Conservation (phyloP, 1,140 invertebrate species). For the Pomacea maculata region DNA sequence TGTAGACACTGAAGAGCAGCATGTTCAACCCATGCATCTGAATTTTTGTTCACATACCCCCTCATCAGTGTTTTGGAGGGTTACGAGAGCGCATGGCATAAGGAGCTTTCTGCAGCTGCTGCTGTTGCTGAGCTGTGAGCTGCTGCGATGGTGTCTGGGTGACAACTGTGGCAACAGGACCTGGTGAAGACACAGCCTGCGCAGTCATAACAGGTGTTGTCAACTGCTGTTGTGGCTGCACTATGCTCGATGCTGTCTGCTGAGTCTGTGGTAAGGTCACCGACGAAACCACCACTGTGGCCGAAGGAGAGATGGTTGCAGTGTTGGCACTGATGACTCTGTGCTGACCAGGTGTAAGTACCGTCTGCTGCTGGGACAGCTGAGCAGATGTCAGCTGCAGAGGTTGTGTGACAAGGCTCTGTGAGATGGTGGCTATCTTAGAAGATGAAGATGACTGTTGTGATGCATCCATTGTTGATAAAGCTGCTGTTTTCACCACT, state of each 20-base stretch:
- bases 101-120: slow-evolving; percentile 37
- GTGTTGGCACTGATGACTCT: slow-evolving; percentile 3
- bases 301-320: slow-evolving; percentile 4
- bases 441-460: slow-evolving; percentile 28
- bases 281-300: slow-evolving; percentile 21
- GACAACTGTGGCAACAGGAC: slow-evolving; percentile 35
- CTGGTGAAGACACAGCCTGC: slow-evolving; percentile 34
- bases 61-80: slow-evolving; percentile 39
- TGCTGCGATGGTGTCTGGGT: slow-evolving; percentile 29
- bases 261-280: background rate
- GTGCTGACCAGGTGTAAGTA: slow-evolving; percentile 13
- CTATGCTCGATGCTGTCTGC: background rate
- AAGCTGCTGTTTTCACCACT: slow-evolving; percentile 18
- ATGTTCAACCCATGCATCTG: background rate
- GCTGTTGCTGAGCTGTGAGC: slow-evolving; percentile 17
- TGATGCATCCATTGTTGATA: slow-evolving; percentile 1
- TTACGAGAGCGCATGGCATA: slow-evolving; percentile 56
- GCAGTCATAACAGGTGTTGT: slow-evolving; percentile 23
- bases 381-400: slow-evolving; percentile 30
- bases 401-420: slow-evolving; percentile 30
- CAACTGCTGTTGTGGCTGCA: slow-evolving; percentile 19
- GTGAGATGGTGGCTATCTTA: slow-evolving; percentile 20
- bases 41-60: background rate
- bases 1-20: background rate
- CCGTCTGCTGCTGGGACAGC: slow-evolving; percentile 14